Percentiles rank a stretch among this genome's conserved stretches.
Conservation (phyloP, 2,888 invertebrate species). For the Globia sparganii region DNA sequence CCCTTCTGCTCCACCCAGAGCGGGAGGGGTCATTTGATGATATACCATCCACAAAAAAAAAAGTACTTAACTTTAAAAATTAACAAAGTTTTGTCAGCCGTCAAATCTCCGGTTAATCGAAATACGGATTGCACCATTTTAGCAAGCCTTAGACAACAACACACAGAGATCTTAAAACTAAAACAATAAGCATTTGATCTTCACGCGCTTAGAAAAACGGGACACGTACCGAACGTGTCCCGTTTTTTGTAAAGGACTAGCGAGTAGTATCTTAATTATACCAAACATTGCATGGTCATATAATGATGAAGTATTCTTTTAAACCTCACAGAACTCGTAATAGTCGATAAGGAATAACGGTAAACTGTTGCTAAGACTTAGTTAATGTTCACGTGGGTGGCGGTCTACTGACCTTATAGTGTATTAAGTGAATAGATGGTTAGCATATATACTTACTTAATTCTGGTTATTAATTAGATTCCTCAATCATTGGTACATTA, state of each 20-base stretch:
- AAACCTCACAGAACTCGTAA: conserved; percentile 16
- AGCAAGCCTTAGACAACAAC: too few relatives aligned
- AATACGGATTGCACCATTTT: too few relatives aligned
- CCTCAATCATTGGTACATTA: neutral
- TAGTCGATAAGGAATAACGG: conserved; percentile 27
- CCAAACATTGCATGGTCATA: neutral
- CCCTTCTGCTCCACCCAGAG: too few relatives aligned
- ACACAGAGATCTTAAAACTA: too few relatives aligned
- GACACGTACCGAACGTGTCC: neutral
- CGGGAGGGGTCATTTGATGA: too few relatives aligned
- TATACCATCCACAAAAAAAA: too few relatives aligned
- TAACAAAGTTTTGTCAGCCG: too few relatives aligned
- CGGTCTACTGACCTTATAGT: conserved; percentile 19
- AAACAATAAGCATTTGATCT: too few relatives aligned
- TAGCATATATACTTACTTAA: too few relatives aligned
- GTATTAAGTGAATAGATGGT: neutral
- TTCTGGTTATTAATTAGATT: neutral
- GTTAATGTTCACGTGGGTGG: conserved; percentile 19
- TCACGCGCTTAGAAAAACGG: too few relatives aligned
- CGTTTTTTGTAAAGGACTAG: neutral
- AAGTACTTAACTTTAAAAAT: too few relatives aligned
- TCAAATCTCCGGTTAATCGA: too few relatives aligned
- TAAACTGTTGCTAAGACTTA: conserved; percentile 21
- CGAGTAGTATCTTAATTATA: neutral
- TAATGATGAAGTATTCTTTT: conserved; percentile 8